phyloP scores from a whole-genome alignment of 2,113 vertebrate genomes.

The Nibea coibor region DNA sequence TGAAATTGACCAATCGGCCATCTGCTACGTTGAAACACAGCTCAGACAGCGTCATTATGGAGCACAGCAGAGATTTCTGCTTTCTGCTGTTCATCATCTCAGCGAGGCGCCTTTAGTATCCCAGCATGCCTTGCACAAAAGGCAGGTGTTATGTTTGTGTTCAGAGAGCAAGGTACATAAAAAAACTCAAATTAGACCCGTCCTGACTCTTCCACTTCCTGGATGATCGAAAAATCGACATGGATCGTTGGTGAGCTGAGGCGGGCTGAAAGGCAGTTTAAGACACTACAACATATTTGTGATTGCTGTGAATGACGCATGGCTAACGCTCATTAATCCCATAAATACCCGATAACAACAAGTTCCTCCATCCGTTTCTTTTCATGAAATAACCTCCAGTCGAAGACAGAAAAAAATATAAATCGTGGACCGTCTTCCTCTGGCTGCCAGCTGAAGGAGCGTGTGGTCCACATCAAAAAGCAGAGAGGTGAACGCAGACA shows the following conservation, averaged over 20 bases:
- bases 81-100: neutral
- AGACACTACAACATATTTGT: no score
- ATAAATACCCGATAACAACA: no score
- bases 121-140: conserved; percentile 10
- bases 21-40: neutral
- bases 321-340: no score
- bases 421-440: neutral
- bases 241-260: no score
- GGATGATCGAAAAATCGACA: no score
- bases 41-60: conserved; percentile 34
- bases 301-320: no score
- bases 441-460: conserved; percentile 12
- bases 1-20: conserved; percentile 60
- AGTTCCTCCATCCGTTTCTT: neutral
- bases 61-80: conserved; percentile 8
- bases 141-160: neutral
- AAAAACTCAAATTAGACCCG: no score
- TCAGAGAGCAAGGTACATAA: no score
- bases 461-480: conserved; percentile 11
- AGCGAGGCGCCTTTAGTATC: neutral
- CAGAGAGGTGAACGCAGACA: conserved; percentile 38
- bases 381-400: neutral
- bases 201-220: no score
- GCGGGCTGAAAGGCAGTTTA: no score
- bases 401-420: neutral